These are phyloP conservation scores for Microctonus aethiopoides DNA, from an alignment of 2,888 invertebrate species.

Conservation along the genomic window DNA sequence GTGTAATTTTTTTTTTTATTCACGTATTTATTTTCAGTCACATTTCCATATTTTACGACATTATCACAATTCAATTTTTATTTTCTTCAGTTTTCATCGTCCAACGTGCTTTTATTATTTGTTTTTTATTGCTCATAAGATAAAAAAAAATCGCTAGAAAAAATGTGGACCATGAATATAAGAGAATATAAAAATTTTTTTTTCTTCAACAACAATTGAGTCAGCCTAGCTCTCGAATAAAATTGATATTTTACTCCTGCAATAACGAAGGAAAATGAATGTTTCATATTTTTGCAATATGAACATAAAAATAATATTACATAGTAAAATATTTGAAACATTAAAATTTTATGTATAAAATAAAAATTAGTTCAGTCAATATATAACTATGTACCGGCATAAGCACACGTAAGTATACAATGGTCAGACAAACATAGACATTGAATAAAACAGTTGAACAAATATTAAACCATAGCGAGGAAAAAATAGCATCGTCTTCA, in stretches of 20 bases:
- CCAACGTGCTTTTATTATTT: neutral
- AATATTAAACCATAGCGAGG: neutral
- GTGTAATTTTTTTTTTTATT: constrained; percentile 20
- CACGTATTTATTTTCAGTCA: neutral
- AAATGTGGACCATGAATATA: neutral
- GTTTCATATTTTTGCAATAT: neutral
- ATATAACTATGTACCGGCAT: neutral
- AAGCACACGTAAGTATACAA: neutral
- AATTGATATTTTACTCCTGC: neutral
- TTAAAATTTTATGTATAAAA: neutral
- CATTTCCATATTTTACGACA: neutral
- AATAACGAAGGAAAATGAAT: neutral
- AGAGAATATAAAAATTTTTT: neutral
- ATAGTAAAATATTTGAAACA: neutral
- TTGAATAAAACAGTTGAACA: neutral
- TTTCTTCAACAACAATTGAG: neutral
- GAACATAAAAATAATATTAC: neutral
- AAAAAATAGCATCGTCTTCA: neutral
- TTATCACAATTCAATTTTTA: constrained; percentile 16
- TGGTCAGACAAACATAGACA: too few relatives aligned
- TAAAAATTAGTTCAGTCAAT: neutral
- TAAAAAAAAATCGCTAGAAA: neutral
- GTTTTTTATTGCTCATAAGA: neutral
- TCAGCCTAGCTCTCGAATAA: neutral
- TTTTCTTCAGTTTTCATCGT: neutral